These are phyloP conservation scores for Echinarachnius parma DNA, from an alignment of 53 echinoderm and acorn worm species.

Conservation along the genomic window DNA sequence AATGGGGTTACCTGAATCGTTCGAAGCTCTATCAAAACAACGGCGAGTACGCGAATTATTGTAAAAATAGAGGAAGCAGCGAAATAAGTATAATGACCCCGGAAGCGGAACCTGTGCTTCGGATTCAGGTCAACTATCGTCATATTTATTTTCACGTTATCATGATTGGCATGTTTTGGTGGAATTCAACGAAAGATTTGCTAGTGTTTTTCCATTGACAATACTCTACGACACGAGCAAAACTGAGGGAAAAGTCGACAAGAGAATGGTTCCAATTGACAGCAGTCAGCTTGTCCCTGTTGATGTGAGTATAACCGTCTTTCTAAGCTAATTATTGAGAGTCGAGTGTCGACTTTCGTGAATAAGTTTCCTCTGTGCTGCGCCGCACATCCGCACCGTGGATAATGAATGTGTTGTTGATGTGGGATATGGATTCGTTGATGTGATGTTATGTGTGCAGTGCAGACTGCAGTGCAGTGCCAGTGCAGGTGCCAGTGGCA, in stretches of 20 bases:
- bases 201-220: background rate
- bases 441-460: background rate
- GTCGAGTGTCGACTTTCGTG: too few relatives aligned
- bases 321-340: background rate
- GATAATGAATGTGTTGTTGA: background rate
- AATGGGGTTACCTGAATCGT: too few relatives aligned
- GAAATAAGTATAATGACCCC: constrained; percentile 33
- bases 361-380: too few relatives aligned
- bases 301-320: constrained; percentile 29
- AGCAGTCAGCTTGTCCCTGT: constrained; percentile 36
- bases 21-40: too few relatives aligned
- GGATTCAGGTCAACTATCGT: constrained; percentile 4
- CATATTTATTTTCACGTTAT: constrained; percentile 21
- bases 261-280: constrained; percentile 43
- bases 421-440: constrained; percentile 32
- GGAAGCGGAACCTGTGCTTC: constrained; percentile 23
- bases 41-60: background rate
- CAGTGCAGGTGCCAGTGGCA: too few relatives aligned
- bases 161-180: constrained; percentile 13
- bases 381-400: too few relatives aligned
- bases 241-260: background rate
- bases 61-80: constrained; percentile 7
- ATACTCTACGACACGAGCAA: background rate
- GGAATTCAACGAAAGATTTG: background rate
- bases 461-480: constrained; percentile 2